Evolutionary conservation across 1,140 invertebrate genomes (phyloP).

Genomic region (Conus betulinus): DNA sequence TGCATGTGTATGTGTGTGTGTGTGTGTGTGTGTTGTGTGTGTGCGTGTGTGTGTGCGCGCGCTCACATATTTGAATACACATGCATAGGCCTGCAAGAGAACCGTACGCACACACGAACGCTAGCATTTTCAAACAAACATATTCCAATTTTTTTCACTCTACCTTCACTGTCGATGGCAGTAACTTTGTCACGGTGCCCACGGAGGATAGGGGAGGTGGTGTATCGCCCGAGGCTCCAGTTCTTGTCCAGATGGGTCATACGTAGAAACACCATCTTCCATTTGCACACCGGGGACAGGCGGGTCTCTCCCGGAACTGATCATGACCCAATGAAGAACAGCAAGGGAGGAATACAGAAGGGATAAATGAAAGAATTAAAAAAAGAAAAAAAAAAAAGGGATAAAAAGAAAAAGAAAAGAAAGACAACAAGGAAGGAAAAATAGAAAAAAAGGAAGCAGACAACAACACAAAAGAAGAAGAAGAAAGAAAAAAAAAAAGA

Average conservation of each 20-base stretch:
- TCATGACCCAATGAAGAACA: not conserved
- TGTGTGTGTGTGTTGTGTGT: too few species aligned
- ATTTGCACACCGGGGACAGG: constrained; percentile 63
- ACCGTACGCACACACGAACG: too few species aligned
- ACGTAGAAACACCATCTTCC: constrained; percentile 66
- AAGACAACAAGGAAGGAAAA: too few species aligned
- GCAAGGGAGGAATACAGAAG: not conserved
- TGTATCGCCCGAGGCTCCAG: constrained; percentile 67
- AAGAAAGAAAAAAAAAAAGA: not conserved
- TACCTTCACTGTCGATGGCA: constrained; percentile 67
- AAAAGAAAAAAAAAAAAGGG: not conserved
- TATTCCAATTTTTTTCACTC: not conserved
- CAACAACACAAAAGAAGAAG: not conserved
- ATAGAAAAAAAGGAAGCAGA: not conserved
- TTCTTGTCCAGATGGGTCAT: constrained; percentile 64
- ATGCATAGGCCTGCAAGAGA: too few species aligned
- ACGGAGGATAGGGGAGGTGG: constrained; percentile 59
- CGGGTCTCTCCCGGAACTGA: constrained; percentile 54
- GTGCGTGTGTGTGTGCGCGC: not conserved
- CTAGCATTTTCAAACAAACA: too few species aligned
- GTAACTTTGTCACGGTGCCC: constrained; percentile 67
- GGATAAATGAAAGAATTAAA: not conserved
- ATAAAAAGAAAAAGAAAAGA: not conserved
- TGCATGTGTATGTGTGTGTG: too few species aligned
- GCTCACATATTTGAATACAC: not conserved